phyloP scores from a whole-genome alignment of 1,140 invertebrate genomes.

The Geopemphigus sp. region DNA sequence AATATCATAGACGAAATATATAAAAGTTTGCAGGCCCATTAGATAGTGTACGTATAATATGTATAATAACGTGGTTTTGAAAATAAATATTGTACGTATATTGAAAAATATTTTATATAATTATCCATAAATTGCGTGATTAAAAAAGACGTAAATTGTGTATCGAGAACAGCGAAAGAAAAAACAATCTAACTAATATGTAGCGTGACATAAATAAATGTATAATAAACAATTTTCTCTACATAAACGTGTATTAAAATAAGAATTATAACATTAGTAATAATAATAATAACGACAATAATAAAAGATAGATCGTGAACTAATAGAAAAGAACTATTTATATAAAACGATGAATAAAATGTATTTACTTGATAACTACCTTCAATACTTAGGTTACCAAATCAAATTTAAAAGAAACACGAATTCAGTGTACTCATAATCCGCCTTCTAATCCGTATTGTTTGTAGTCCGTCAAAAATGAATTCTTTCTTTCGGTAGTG shows the following conservation, averaged over 20 bases:
- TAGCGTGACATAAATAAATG: slow-evolving; percentile 3
- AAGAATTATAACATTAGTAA: neutral
- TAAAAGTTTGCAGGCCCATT: no score
- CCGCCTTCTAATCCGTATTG: neutral
- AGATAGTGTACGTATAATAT: no score
- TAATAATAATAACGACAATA: neutral
- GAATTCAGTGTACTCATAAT: slow-evolving; percentile 13
- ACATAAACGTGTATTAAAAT: neutral
- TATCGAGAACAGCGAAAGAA: neutral
- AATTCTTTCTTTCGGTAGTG: slow-evolving; percentile 18
- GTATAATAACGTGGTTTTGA: no score
- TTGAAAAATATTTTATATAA: no score
- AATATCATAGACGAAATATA: no score
- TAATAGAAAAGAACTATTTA: slow-evolving; percentile 2
- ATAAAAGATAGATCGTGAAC: neutral
- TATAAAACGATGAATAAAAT: slow-evolving; percentile 1
- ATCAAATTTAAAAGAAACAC: slow-evolving; percentile 29
- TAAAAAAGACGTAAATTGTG: neutral
- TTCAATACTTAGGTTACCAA: slow-evolving; percentile 27
- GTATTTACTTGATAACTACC: slow-evolving; percentile 35
- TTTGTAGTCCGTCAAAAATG: slow-evolving; percentile 17
- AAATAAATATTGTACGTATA: no score
- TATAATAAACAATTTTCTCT: neutral
- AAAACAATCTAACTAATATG: slow-evolving; percentile 23
- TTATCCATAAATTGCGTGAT: no score